Base-by-base conservation (phyloP, 1,140 invertebrate genomes). In the Steinernema khuongi region DNA sequence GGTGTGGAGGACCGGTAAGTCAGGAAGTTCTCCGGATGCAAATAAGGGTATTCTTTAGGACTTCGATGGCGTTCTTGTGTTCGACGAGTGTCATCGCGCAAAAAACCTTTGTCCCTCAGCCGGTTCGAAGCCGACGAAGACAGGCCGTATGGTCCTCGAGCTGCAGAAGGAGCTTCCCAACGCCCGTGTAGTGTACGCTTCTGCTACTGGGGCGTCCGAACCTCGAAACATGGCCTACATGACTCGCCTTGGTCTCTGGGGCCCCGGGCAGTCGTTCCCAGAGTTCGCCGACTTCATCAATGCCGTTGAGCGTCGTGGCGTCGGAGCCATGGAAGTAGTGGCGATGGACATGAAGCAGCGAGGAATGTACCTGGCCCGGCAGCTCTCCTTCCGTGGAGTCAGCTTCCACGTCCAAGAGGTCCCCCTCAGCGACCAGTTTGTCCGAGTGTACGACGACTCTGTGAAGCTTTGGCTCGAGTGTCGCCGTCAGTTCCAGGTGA, bases 211-310 rank as follows among this genome's bases (percentile, higher is more conserved):
- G 75, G 83, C 83, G 28, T 94, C 94, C 0, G 97, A 99, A 88
- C 96, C 97, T 0, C 89, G 92, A 78, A 97, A 99, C 85, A 99
- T 99, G 97, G 97, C 95, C 0, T 99, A 99, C 81, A 99, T 99
- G 97, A 94, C 94, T 1, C 88, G 97, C 17, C 88, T 99, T 18
- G 96, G 96, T 26, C 91, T 99, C 44, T 99, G 97, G 97, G 97
- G 97, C 1, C 89, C 91, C 80, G 95, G 95, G 0, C 97, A 95
- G 0, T 91, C 95, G 1, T 99, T 99, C 87, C 89, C 88, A 31
- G 93, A 93, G 74, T 99, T 99, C 82, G 91, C 88, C 80, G 94
- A 97, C 84, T 99, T 99, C 81, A 96, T 98, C 69, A 91, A 91
- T 26, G 93, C 95, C 1, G 94, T 99, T 1, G 96, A 99, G 85